phyloP scores from a whole-genome alignment of 2,888 invertebrate genomes.

The Chirona hameri region DNA sequence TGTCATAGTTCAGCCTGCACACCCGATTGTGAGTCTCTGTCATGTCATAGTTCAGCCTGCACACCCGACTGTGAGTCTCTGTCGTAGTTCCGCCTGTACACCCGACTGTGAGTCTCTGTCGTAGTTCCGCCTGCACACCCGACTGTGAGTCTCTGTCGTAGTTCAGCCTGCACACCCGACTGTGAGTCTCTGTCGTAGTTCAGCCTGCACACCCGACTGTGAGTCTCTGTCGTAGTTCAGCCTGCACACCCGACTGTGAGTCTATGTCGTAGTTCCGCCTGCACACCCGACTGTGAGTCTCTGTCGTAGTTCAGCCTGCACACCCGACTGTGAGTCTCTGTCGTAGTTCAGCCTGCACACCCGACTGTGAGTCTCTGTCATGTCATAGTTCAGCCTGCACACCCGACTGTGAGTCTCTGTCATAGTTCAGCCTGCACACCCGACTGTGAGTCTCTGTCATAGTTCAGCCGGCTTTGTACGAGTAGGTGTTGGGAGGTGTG shows the following conservation, averaged over 20 bases:
- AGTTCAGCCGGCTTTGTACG: too few relatives aligned
- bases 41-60: constrained; percentile 26
- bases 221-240: constrained; percentile 30
- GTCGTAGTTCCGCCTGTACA: constrained; percentile 31
- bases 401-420: constrained; percentile 25
- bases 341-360: constrained; percentile 30
- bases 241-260: constrained; percentile 5
- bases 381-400: background rate
- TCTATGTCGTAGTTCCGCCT: constrained; percentile 30
- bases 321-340: constrained; percentile 1
- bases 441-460: constrained; percentile 28
- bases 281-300: background rate
- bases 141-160: constrained; percentile 28
- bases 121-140: constrained; percentile 14
- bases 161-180: constrained; percentile 2
- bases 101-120: constrained; percentile 26
- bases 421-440: constrained; percentile 24
- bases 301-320: constrained; percentile 30
- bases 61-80: background rate
- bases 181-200: constrained; percentile 29
- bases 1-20: background rate
- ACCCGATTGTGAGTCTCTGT: constrained; percentile 23
- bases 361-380: constrained; percentile 29
- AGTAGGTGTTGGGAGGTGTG: too few relatives aligned
- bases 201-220: constrained; percentile 6